Evolutionary conservation across 2,797 vertebrate genomes (phyloP), one percentile per base, ranked within the genome.

Genomic region (Stomatorhinus walkeri): DNA sequence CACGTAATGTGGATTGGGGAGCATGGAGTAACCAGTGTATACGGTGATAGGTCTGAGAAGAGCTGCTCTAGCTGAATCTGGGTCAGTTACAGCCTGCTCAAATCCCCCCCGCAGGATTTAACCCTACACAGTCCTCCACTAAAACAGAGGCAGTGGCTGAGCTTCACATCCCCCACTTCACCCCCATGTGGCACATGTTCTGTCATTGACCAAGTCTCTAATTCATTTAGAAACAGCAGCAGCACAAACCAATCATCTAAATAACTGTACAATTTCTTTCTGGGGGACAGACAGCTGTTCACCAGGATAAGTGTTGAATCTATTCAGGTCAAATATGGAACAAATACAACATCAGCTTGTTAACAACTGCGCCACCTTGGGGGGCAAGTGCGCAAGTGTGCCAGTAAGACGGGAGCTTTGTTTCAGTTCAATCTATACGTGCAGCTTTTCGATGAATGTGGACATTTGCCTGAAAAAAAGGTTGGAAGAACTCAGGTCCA

Each of bases 1-100:
- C 68, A 72, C 1, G 68, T 72, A 32, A 72, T 72, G 68, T 72
- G 68, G 32, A 72, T 36, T 85, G 51, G 89, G 32, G 24, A 24
- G 46, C 22, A 32, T 16, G 32, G 68, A 16, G 68, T 72, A 36
- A 72, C 68, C 68, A 72, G 28, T 72, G 68, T 36, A 72, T 16
- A 40, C 32, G 14, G 68, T 36, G 68, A 16, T 36, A 14, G 64
- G 68, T 36, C 68, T 72, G 32, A 72, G 56, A 76, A 49, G 85
- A 49, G 68, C 89, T 94, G 95, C 94, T 95, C 94, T 91, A 79
- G 88, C 93, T 94, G 94, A 95, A 96, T 95, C 95, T 96, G 95
- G 96, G 96, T 95, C 95, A 96, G 92, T 94, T 95, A 94, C 93
- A 95, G 94, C 94, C 94, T 89, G 93, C 93, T 96, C 93, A 90